phyloP scores from a whole-genome alignment of 1,140 invertebrate genomes.

The Drosophila setifemur region DNA sequence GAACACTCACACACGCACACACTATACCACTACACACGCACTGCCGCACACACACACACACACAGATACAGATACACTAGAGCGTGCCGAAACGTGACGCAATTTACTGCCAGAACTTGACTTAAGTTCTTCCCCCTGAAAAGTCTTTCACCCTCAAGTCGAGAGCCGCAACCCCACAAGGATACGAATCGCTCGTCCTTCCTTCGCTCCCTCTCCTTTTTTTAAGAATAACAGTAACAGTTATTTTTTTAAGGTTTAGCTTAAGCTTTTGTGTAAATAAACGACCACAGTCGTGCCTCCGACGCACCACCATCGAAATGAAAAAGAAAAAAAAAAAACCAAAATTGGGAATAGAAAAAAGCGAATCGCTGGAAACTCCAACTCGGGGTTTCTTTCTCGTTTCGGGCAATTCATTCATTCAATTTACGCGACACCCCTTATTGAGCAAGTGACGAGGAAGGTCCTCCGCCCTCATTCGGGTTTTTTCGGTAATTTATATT shows the following conservation, averaged over 20 bases:
- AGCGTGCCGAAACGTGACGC: constrained; percentile 77
- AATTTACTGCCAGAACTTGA: constrained; percentile 79
- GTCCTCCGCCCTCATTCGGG: constrained; percentile 20
- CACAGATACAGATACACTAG: constrained; percentile 28
- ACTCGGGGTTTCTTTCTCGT: constrained; percentile 38
- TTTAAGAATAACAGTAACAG: constrained; percentile 79
- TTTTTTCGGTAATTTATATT: constrained; percentile 51
- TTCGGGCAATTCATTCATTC: constrained; percentile 77
- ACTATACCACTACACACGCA: constrained; percentile 21
- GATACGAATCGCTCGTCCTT: constrained; percentile 40
- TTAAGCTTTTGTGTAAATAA: constrained; percentile 81
- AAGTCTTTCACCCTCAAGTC: constrained; percentile 59
- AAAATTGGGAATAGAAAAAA: constrained; percentile 7
- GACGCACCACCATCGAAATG: constrained; percentile 35
- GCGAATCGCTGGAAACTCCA: constrained; percentile 25
- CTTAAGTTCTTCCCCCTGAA: constrained; percentile 62
- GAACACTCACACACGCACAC: constrained; percentile 28
- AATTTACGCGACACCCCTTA: constrained; percentile 76
- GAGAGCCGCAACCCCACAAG: constrained; percentile 53
- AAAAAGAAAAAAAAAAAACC: constrained; percentile 6
- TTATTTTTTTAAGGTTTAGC: constrained; percentile 81
- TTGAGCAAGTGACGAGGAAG: constrained; percentile 55
- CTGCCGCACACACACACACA: not conserved
- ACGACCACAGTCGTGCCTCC: constrained; percentile 72
- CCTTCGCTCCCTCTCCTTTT: constrained; percentile 49